Evolutionary conservation across 1,140 invertebrate genomes (phyloP).

Genomic region (Galendromus occidentalis): DNA sequence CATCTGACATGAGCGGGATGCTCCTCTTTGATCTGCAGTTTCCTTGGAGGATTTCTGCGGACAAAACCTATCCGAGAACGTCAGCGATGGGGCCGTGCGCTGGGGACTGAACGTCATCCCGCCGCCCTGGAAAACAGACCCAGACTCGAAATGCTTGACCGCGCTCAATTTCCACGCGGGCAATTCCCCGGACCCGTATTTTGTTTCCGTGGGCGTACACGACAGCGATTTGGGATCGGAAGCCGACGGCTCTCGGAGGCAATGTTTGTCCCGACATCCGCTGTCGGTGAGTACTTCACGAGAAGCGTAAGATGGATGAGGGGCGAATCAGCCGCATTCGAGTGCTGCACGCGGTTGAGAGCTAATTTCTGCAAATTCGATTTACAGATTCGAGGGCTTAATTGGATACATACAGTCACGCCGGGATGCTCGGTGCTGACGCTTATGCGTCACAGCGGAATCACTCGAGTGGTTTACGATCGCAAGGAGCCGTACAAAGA

Average conservation of each 20-base stretch:
- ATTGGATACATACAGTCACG: neutral
- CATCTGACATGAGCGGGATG: too few relatives aligned
- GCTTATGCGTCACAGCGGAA: neutral
- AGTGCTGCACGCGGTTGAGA: too few relatives aligned
- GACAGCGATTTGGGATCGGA: neutral
- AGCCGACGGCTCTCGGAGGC: neutral
- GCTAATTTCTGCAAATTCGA: neutral
- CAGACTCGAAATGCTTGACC: neutral
- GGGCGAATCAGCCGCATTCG: neutral
- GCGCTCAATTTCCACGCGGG: neutral
- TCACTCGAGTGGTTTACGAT: neutral
- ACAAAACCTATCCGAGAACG: neutral
- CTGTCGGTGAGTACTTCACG: neutral
- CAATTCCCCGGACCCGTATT: neutral
- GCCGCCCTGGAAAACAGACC: neutral
- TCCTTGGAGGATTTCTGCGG: neutral
- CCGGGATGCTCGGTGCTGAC: neutral
- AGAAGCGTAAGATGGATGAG: neutral
- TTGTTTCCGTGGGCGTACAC: neutral
- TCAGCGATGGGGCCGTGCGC: neutral
- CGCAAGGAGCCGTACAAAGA: neutral
- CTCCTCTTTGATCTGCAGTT: neutral
- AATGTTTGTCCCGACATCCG: neutral
- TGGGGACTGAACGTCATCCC: neutral
- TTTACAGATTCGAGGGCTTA: neutral